phyloP scores from a whole-genome alignment of 1,140 invertebrate genomes.

The Cyclina sinensis region DNA sequence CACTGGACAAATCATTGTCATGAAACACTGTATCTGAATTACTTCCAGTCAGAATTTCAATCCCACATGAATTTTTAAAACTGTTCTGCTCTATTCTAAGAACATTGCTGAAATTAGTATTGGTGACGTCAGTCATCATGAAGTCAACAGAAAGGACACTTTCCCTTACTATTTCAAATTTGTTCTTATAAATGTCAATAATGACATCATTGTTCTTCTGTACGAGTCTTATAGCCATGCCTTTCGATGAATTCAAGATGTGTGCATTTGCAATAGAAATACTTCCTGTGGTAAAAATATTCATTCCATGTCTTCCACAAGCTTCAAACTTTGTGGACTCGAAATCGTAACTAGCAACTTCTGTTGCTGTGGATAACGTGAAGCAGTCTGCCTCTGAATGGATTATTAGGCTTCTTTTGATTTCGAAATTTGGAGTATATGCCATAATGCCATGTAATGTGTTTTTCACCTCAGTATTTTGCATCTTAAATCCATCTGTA shows the following conservation, averaged over 20 bases:
- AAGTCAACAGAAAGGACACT: too few relatives aligned
- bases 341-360: neutral
- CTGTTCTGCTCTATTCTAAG: constrained; percentile 1
- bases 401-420: neutral
- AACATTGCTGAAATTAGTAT: too few relatives aligned
- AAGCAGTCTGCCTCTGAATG: neutral
- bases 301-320: neutral
- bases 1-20: neutral
- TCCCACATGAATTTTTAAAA: constrained; percentile 25
- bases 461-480: neutral
- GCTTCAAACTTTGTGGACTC: neutral
- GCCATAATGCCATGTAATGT: neutral
- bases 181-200: too few relatives aligned
- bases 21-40: neutral
- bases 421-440: neutral
- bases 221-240: too few relatives aligned
- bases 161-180: too few relatives aligned
- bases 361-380: neutral
- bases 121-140: too few relatives aligned
- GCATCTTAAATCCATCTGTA: neutral
- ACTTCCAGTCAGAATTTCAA: constrained; percentile 10
- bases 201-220: too few relatives aligned
- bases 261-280: neutral
- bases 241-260: too few relatives aligned
- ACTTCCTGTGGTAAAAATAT: neutral